Evolutionary conservation across 2,113 vertebrate species (phyloP).

Genomic region (Scomber scombrus): DNA sequence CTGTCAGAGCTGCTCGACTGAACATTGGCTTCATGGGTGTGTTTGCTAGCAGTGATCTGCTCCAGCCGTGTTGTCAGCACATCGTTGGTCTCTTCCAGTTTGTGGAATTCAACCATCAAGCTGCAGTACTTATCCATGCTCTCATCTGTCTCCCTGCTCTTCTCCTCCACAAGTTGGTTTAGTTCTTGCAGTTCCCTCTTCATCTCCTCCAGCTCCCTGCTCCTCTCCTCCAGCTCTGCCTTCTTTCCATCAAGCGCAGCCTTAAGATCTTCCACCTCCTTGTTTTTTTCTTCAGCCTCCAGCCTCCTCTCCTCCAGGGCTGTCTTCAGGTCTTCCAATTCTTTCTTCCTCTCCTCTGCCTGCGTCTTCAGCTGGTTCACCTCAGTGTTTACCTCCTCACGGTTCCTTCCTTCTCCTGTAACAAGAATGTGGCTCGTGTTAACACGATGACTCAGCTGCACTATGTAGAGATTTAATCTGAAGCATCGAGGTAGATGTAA

Average conservation of each 20-base stretch:
- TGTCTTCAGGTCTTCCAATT: conserved; percentile 68
- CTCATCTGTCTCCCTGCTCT: conserved; percentile 88
- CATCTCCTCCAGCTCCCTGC: conserved; percentile 67
- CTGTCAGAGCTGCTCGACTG: not conserved
- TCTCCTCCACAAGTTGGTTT: conserved; percentile 85
- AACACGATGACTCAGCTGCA: not conserved
- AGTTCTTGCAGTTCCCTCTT: conserved; percentile 85
- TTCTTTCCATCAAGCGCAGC: conserved; percentile 41
- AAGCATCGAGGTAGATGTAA: too few species aligned
- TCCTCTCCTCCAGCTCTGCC: conserved; percentile 42
- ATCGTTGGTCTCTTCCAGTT: conserved; percentile 90
- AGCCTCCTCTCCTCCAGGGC: conserved; percentile 54
- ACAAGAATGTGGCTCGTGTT: not conserved
- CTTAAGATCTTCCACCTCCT: conserved; percentile 69
- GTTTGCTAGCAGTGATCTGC: conserved; percentile 71
- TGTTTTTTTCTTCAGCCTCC: conserved; percentile 46
- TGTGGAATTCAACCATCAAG: conserved; percentile 88
- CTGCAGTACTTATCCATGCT: conserved; percentile 92
- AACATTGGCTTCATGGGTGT: conserved; percentile 7
- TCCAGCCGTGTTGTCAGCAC: conserved; percentile 85
- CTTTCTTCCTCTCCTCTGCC: conserved; percentile 44
- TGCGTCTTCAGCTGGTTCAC: conserved; percentile 83
- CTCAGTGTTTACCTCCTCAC: conserved; percentile 59
- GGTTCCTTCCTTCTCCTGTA: conserved; percentile 34
- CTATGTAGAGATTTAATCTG: not conserved